Evolutionary conservation across 2,113 vertebrate genomes (phyloP).

Genomic region (Thymallus thymallus): DNA sequence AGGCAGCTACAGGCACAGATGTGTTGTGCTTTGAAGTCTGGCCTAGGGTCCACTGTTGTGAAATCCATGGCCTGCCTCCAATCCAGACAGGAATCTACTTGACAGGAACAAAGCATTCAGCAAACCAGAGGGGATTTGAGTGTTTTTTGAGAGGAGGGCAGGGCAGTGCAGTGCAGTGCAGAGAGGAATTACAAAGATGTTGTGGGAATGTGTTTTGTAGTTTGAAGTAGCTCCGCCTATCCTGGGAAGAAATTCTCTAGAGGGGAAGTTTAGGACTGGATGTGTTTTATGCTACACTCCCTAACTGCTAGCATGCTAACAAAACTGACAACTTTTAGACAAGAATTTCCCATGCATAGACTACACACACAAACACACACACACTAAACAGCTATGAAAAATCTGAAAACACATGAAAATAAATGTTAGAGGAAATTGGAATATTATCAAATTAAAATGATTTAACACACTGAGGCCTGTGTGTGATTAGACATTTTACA

Average conservation of each 20-base stretch:
- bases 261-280: neutral
- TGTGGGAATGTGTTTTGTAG: neutral
- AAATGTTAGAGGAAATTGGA: neutral
- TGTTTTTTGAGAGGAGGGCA: too few relatives aligned
- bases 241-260: neutral
- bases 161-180: too few relatives aligned
- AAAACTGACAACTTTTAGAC: too few relatives aligned
- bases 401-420: neutral
- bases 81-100: neutral
- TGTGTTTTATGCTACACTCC: neutral
- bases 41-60: neutral
- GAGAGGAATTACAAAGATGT: neutral
- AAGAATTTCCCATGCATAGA: neutral
- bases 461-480: neutral
- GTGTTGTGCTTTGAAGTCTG: conserved; percentile 18
- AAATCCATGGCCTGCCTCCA: conserved; percentile 6
- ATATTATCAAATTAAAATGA: neutral
- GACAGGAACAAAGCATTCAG: too few relatives aligned
- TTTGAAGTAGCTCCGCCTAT: neutral
- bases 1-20: conserved; percentile 6
- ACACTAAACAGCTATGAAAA: too few relatives aligned
- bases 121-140: too few relatives aligned
- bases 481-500: neutral
- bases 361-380: too few relatives aligned
- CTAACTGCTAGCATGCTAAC: neutral